Base-by-base conservation (phyloP, 2,888 invertebrate species). In the Mechanitis mazaeus region DNA sequence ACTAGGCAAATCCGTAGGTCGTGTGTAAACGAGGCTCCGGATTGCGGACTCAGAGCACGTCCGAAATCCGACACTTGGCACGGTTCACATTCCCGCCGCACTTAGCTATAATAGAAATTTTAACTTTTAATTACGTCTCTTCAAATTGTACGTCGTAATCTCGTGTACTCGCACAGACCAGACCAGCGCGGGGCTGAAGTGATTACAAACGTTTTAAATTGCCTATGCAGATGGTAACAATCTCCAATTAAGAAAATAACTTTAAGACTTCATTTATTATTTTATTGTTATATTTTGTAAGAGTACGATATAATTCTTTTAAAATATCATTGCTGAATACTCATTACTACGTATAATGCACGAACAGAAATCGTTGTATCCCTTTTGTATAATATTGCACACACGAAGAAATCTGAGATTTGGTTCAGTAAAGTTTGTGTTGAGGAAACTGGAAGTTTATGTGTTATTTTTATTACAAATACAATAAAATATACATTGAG, bases 1-100 rank as follows among this genome's bases (percentile, higher is more conserved):
- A 60, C 54, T 62, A 65, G 65, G 56, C 56, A 63, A 65, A 66
- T 62, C 64, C 47, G 54, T 60, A 47, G 59, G 54, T 66, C 50
- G 58, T 59, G 63, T 58, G 63, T 55, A 61, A 62, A 54, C 60
- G 56, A 59, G 55, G 7, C 69, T 71, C 72, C 75, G 75, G 80
- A 82, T 87, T 83, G 80, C 75, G 75, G 72, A 85, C 70, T 71
- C 87, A 65, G 64, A 72, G 77, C 88, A 89, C 88, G 88, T 87
- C 80, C 81, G 69, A 81, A 83, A 84, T 83, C 85, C 83, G 82
- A 84, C 86, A 86, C 83, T 87, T 87, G 86, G 87, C 88, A 83
- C 82, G 75, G 80, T 78, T 77, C 81, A 78, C 81, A 81, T 80
- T 76, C 80, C 76, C 77, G 73, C 69, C 70, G 64, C 71, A 65